Conservation (phyloP, 2,113 vertebrate genomes). For the Larimichthys polyactis region DNA sequence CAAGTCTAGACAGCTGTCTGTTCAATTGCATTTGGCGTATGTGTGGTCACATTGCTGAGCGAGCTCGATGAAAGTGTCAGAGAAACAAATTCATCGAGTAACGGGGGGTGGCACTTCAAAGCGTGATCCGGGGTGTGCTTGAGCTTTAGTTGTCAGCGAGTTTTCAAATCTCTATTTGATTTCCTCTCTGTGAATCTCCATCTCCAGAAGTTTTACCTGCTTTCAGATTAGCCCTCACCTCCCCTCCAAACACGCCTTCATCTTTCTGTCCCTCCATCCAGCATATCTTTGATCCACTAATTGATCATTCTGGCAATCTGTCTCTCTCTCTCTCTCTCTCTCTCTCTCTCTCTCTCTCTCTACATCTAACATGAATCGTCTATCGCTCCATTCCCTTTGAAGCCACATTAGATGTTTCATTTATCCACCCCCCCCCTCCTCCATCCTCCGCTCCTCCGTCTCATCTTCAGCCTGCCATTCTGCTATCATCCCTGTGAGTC, state of each 20-base stretch:
- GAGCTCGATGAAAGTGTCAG: constrained; percentile 10
- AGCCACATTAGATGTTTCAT: constrained; percentile 61
- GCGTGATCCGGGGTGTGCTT: constrained; percentile 15
- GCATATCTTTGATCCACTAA: constrained; percentile 66
- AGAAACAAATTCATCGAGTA: constrained; percentile 52
- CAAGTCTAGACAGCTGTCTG: constrained; percentile 65
- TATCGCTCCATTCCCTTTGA: constrained; percentile 68
- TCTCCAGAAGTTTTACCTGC: constrained; percentile 23
- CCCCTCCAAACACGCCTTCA: background rate
- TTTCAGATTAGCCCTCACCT: constrained; percentile 33
- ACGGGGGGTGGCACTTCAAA: constrained; percentile 57
- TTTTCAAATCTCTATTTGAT: constrained; percentile 53
- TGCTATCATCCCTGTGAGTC: constrained; percentile 35
- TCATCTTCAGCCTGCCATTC: constrained; percentile 38
- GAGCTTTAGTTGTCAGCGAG: constrained; percentile 27
- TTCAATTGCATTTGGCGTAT: constrained; percentile 54
- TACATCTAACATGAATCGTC: constrained; percentile 45
- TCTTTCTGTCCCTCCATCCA: constrained; percentile 33
- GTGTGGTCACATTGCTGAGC: constrained; percentile 50
- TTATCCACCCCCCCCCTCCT: constrained; percentile 22
- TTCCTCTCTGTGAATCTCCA: constrained; percentile 39
- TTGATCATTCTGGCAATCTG: constrained; percentile 66
- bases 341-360: constrained; percentile 34
- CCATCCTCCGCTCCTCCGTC: constrained; percentile 38
- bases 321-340: constrained; percentile 38